A percentile compares a stretch with the other conserved stretches of the same genome.
phyloP scores from a whole-genome alignment of 2,113 vertebrate genomes.

The Platysternon megacephalum region DNA sequence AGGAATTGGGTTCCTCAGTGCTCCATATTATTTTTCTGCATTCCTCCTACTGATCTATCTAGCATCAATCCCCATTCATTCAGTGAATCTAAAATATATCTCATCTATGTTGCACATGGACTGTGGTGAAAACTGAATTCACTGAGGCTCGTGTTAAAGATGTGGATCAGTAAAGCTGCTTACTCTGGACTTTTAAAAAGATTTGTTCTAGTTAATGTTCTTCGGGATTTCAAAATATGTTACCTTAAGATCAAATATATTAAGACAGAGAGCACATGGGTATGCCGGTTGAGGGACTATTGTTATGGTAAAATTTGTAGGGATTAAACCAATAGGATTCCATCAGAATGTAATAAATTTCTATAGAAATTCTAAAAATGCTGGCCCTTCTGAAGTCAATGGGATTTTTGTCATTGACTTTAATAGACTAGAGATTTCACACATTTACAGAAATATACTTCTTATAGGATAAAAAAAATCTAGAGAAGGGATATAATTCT shows the following conservation, averaged over 20 bases:
- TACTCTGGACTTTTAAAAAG: background rate
- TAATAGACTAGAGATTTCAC: background rate
- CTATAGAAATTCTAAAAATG: background rate
- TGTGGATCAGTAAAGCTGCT: background rate
- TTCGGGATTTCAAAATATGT: background rate
- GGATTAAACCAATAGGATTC: background rate
- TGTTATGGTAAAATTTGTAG: background rate
- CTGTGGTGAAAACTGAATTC: background rate
- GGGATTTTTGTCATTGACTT: background rate
- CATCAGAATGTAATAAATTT: background rate
- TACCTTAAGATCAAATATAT: background rate
- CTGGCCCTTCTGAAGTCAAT: background rate
- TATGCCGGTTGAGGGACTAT: background rate
- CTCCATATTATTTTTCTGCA: background rate
- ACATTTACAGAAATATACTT: background rate
- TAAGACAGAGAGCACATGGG: background rate
- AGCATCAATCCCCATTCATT: background rate
- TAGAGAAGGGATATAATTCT: background rate
- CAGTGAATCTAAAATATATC: background rate
- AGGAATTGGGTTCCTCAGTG: background rate
- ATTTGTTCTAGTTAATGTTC: background rate
- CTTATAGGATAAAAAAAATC: background rate
- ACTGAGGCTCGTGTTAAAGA: background rate
- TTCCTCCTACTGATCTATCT: background rate
- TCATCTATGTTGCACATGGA: background rate